These are phyloP conservation scores for Phasianus colchicus DNA, from an alignment of 2,113 vertebrate genomes.

Conservation along the genomic window DNA sequence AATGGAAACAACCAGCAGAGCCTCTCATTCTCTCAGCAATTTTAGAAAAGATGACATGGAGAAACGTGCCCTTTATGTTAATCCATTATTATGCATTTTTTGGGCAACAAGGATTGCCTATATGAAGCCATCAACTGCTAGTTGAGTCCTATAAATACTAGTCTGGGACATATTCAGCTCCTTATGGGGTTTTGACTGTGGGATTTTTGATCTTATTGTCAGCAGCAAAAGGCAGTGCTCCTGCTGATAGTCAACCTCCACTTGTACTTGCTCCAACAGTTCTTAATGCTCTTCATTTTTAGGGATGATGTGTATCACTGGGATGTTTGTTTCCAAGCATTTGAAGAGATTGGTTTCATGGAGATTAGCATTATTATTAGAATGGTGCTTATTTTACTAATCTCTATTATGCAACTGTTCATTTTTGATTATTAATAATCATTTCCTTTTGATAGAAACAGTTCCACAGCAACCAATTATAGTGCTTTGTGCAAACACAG, in stretches of 20 bases:
- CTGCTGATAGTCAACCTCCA: background rate
- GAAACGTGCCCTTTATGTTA: background rate
- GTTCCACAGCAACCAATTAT: constrained; percentile 69
- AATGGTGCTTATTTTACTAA: constrained; percentile 47
- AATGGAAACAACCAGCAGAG: background rate
- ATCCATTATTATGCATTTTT: background rate
- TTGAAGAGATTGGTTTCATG: constrained; percentile 20
- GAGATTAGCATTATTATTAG: constrained; percentile 61
- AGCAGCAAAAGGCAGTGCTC: background rate
- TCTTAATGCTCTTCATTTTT: background rate
- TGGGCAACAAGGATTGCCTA: background rate
- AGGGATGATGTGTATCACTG: background rate
- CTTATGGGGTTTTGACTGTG: background rate
- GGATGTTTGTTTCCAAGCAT: constrained; percentile 20
- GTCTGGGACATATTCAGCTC: background rate
- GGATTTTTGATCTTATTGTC: background rate
- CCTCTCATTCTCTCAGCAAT: background rate
- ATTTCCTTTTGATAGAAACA: constrained; percentile 67
- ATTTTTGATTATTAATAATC: constrained; percentile 59
- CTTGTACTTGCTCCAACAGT: background rate
- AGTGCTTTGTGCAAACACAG: constrained; percentile 63
- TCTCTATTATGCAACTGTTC: constrained; percentile 63
- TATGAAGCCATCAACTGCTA: background rate
- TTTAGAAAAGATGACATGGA: background rate
- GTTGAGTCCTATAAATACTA: background rate